These are phyloP conservation scores for Gortyna flavago DNA, from an alignment of 2,888 invertebrate genomes.

Conservation along the genomic window DNA sequence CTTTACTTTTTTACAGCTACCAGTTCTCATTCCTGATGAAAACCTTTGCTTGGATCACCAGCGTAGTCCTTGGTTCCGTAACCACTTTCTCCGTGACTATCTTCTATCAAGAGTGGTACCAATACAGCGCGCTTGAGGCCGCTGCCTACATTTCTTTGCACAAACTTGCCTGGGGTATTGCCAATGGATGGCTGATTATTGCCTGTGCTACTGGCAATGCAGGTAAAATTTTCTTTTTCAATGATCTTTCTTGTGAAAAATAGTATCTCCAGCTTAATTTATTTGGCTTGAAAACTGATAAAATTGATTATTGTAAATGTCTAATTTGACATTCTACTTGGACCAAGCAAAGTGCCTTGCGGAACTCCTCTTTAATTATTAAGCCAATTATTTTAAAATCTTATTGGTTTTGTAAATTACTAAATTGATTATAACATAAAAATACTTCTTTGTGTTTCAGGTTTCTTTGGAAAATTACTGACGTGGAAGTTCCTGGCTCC, in stretches of 20 bases:
- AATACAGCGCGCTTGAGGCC: slow-evolving; percentile 90
- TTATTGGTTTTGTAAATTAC: not conserved
- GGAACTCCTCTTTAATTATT: not conserved
- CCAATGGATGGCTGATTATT: slow-evolving; percentile 92
- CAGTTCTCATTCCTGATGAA: slow-evolving; percentile 78
- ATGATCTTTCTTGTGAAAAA: not conserved
- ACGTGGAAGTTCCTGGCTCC: slow-evolving; percentile 91
- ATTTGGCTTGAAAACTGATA: not conserved
- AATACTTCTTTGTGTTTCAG: slow-evolving; percentile 77
- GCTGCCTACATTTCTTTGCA: slow-evolving; percentile 92
- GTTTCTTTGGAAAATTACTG: slow-evolving; percentile 89
- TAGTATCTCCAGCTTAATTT: not conserved
- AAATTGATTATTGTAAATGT: not conserved
- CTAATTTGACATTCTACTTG: not conserved
- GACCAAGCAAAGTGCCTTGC: not conserved
- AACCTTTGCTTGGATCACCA: slow-evolving; percentile 80
- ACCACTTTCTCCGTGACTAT: slow-evolving; percentile 91
- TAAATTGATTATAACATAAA: too few relatives aligned
- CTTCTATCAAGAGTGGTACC: slow-evolving; percentile 91
- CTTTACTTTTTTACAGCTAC: slow-evolving; percentile 75
- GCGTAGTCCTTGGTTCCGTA: slow-evolving; percentile 85
- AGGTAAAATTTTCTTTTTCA: slow-evolving; percentile 78
- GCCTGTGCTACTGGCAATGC: slow-evolving; percentile 93
- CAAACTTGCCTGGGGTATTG: slow-evolving; percentile 92
- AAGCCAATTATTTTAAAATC: not conserved